These are phyloP conservation scores for Phycodurus eques DNA, from an alignment of 2,113 vertebrate genomes.

Conservation along the genomic window DNA sequence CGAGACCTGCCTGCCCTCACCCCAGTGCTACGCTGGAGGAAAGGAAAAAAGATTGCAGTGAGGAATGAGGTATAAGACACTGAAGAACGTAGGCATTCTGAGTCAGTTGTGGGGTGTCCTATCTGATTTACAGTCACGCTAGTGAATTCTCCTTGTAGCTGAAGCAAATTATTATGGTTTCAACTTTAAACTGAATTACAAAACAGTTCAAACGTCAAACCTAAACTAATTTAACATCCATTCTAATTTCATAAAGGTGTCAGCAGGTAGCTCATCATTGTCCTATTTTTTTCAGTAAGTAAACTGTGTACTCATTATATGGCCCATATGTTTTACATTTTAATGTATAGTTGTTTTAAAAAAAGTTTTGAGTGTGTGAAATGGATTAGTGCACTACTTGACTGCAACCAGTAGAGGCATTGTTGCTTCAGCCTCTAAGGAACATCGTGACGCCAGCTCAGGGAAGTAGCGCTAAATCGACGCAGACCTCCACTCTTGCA, in stretches of 20 bases:
- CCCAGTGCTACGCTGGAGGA: constrained; percentile 92
- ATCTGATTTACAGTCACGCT: neutral
- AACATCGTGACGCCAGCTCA: neutral
- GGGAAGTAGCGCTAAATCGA: too few relatives aligned
- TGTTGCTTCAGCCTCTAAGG: neutral
- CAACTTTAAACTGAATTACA: neutral
- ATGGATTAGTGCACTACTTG: neutral
- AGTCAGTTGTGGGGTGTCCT: neutral
- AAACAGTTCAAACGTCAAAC: neutral
- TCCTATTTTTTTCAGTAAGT: too few relatives aligned
- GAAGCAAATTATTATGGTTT: neutral
- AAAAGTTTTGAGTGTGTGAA: too few relatives aligned
- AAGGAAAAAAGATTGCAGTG: constrained; percentile 86
- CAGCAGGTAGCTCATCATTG: neutral
- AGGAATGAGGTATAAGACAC: constrained; percentile 84
- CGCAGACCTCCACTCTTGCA: neutral
- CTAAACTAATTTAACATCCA: neutral
- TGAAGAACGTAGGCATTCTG: neutral
- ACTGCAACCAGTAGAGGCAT: neutral
- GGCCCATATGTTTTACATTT: too few relatives aligned
- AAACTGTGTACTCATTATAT: too few relatives aligned
- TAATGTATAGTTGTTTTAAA: too few relatives aligned
- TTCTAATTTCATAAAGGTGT: neutral
- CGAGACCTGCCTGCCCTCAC: constrained; percentile 82
- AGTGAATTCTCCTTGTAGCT: neutral